Conservation (phyloP, 2,888 invertebrate species). For the Caprella mutica region DNA sequence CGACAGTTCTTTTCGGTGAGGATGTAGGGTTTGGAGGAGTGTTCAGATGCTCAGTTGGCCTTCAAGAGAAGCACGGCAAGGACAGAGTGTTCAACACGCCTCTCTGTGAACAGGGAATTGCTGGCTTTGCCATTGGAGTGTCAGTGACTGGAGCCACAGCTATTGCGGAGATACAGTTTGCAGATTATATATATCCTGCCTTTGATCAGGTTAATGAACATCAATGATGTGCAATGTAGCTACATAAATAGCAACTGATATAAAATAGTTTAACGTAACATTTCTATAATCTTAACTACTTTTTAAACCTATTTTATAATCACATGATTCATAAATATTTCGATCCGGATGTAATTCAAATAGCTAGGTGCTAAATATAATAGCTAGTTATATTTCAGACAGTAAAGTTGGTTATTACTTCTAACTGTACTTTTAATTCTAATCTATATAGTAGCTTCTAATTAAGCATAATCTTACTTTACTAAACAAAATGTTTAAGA, state of each 20-base stretch:
- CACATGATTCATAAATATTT: background rate
- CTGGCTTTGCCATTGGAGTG: conserved; percentile 89
- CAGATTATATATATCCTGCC: conserved; percentile 97
- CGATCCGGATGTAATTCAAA: background rate
- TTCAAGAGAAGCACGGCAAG: conserved; percentile 84
- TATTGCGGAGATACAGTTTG: conserved; percentile 97
- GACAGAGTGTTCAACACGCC: conserved; percentile 95
- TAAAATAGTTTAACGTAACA: no score
- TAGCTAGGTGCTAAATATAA: background rate
- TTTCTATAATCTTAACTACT: background rate
- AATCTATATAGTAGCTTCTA: background rate
- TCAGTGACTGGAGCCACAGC: conserved; percentile 85
- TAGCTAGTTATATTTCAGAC: background rate
- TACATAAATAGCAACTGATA: no score
- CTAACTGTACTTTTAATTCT: background rate
- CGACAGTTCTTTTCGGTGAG: conserved; percentile 77
- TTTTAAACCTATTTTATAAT: background rate
- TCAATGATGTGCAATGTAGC: no score
- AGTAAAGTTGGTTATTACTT: background rate
- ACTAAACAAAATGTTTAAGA: background rate
- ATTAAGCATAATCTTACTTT: background rate
- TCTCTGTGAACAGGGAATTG: conserved; percentile 90
- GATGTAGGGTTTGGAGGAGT: conserved; percentile 98
- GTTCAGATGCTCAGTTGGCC: conserved; percentile 83
- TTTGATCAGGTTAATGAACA: conserved; percentile 88